Base-by-base conservation (phyloP, 2,113 vertebrate species). In the Peromyscus polionotus region DNA sequence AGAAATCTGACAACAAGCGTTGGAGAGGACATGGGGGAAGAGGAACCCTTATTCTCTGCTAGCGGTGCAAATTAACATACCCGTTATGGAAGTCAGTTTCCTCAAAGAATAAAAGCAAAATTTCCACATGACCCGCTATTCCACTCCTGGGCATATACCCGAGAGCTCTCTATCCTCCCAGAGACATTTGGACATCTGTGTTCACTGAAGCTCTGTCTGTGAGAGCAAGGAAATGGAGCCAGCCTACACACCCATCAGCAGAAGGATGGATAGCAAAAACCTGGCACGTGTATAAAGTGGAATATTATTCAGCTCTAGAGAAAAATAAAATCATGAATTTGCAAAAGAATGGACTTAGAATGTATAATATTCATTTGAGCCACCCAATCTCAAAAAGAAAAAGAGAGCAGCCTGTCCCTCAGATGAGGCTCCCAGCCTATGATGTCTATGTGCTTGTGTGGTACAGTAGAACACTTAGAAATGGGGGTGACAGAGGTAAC, bases 371-470 rank as follows among this genome's bases (percentile, higher is more conserved):
- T 13, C 17, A 63, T 7, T 42, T 63, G n/a, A 63, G n/a, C 59
- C 12, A 3, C n/a, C 59, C n/a, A 59, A 31, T 17, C n/a, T 42
- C 24, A 39, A 42, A 63, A 9, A 63, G n/a, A 28, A 84, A 31
- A 42, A 63, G 59, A 42, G 39, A 39, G n/a, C n/a, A 19, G 10
- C 3, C 4, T 42, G 3, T 42, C n/a, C n/a, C n/a, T 26, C 24
- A 84, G 57, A 39, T 4, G 24, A 84, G 80, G 13, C 20, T 7
- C 57, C 81, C 8, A 42, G 81, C 57, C 57, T 84, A 4, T 10
- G 57, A 63, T 1, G 1, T 42, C 7, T 17, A 33, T 36, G 39
- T 2, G 24, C 24, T 42, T 7, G 0, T 63, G n/a, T 2, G 3
- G 81, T 17, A 28, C 0, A 48, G 75, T 31, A 14, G 2, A 16